Conservation (phyloP, 2,797 vertebrate genomes). For the Cheirogaleus major region DNA sequence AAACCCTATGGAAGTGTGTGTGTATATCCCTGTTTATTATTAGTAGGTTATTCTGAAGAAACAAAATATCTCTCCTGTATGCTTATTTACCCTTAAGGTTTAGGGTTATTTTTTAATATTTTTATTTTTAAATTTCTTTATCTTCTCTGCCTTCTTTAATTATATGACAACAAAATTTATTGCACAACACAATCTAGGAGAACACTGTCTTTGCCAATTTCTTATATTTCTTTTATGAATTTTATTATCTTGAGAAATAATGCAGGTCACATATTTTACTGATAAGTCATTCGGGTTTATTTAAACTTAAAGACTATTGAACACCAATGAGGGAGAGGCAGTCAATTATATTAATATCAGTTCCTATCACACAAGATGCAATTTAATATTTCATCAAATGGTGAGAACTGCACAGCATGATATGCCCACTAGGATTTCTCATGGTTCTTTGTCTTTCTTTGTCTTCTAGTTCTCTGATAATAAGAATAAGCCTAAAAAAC, state of each 20-base stretch:
- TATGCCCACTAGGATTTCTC: constrained; percentile 40
- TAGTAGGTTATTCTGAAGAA: not conserved
- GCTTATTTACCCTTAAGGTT: not conserved
- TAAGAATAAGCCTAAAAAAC: constrained; percentile 36
- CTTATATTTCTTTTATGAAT: not conserved
- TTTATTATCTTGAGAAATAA: constrained; percentile 27
- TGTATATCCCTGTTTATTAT: not conserved
- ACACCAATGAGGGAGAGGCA: not conserved
- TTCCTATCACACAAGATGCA: constrained; percentile 28
- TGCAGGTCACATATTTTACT: not conserved
- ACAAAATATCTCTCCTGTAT: not conserved
- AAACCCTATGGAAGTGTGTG: not conserved
- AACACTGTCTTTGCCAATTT: not conserved
- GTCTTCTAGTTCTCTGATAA: constrained; percentile 57
- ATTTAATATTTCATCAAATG: constrained; percentile 57
- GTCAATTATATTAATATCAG: constrained; percentile 56
- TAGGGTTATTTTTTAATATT: not conserved
- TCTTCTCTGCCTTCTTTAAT: not conserved
- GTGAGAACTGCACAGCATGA: not conserved
- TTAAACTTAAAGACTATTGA: constrained; percentile 38
- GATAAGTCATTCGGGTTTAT: constrained; percentile 61
- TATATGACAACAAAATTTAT: not conserved
- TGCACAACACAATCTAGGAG: not conserved
- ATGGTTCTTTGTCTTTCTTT: constrained; percentile 59
- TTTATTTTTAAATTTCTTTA: not conserved